Conservation (phyloP, 1,140 invertebrate species). For the Papilio glaucus region DNA sequence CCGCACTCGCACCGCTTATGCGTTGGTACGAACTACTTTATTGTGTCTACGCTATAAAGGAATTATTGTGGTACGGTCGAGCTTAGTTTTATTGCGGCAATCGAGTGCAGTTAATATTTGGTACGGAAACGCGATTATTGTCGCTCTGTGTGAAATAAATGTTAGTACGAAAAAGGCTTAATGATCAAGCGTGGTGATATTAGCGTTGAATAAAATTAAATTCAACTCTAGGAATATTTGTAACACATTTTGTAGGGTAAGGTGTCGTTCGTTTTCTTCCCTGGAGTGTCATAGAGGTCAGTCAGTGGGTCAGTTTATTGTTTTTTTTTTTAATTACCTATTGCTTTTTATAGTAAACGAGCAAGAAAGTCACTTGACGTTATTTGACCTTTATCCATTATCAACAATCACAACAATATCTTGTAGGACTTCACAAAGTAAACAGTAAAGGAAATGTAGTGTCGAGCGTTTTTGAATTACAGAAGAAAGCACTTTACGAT, state of each 20-base stretch:
- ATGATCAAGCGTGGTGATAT: background rate
- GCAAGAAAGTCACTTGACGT: too few relatives aligned
- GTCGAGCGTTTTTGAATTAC: too few relatives aligned
- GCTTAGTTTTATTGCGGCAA: constrained; percentile 42
- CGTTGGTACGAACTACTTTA: constrained; percentile 55
- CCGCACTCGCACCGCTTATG: constrained; percentile 49
- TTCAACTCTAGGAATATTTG: background rate
- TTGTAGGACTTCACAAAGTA: too few relatives aligned
- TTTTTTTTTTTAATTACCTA: too few relatives aligned
- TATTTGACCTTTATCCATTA: too few relatives aligned
- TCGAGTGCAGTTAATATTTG: constrained; percentile 34
- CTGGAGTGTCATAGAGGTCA: too few relatives aligned
- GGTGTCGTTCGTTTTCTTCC: background rate
- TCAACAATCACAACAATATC: too few relatives aligned
- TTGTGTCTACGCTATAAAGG: constrained; percentile 45
- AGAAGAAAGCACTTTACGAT: background rate
- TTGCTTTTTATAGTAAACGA: too few relatives aligned
- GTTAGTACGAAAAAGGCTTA: background rate
- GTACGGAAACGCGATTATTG: constrained; percentile 26
- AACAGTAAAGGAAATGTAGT: too few relatives aligned
- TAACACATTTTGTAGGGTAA: too few relatives aligned
- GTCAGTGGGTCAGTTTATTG: too few relatives aligned
- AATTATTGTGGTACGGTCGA: constrained; percentile 42
- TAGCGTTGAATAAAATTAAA: constrained; percentile 5
- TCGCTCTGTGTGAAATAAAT: constrained; percentile 34